Evolutionary conservation across 1,140 invertebrate species (phyloP), one percentile per base, ranked within the genome.

Genomic region (Drosophila nannoptera): DNA sequence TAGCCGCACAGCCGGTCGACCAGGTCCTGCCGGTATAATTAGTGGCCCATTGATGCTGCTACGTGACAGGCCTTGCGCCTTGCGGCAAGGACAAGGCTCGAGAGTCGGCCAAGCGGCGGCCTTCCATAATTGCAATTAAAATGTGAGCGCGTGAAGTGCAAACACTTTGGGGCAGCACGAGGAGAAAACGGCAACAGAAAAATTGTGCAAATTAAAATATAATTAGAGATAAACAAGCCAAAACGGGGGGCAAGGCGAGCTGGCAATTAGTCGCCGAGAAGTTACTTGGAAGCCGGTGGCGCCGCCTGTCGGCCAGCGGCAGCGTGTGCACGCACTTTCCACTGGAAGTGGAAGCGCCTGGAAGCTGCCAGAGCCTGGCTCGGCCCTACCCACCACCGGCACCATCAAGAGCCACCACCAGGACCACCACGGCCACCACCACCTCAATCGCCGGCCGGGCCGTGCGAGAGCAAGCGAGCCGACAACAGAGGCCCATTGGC

Each of bases 51-150:
- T 69, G 65, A 52, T 52, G 66, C 59, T 60, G 61, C 40, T 84
- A 84, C 81, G 81, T 84, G 81, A 76, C 80, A 75, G 75, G 69
- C 64, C 58, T 49, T 71, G 64, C 61, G 76, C 74, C 84, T 74
- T 75, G 84, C 69, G 84, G 84, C 84, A 87, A 87, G 84, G 84
- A 80, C 84, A 75, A 29, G 35, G 42, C 38, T 54, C 16, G 48
- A 36, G 43, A 33, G 48, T 33, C 53, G 43, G 7, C 49, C 45
- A 42, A 42, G 46, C 50, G 40, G 38, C 49, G 46, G 60, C 36
- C 69, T 66, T 64, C 48, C 54, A 84, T 87, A 87, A 87, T 87
- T 87, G 84, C 84, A 87, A 87, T 87, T 80, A 87, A 87, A 87
- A 82, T 74, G 83, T 73, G 63, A 68, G 38, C 38, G 48, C 64